A percentile compares a stretch with the other conserved stretches of the same genome.
Conservation (phyloP, 2,888 invertebrate genomes). For the Eupeodes latifasciatus region DNA sequence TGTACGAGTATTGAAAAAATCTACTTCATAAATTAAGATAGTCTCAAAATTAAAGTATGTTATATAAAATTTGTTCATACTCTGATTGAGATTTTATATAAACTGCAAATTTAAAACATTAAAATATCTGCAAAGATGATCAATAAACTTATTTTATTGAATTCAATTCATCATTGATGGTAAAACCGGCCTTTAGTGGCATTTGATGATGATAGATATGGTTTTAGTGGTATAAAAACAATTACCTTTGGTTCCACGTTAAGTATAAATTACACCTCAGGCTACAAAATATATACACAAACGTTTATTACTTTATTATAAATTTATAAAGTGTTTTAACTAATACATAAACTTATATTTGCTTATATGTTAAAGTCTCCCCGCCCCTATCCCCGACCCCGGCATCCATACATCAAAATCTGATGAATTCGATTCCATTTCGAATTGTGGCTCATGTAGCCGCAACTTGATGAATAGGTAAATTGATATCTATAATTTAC, state of each 20-base stretch:
- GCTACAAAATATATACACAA: not conserved
- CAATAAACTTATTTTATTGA: no score
- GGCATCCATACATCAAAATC: not conserved
- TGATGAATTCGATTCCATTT: conserved; percentile 50
- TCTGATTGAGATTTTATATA: no score
- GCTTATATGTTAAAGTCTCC: not conserved
- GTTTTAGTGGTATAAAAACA: conserved; percentile 20
- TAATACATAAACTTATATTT: conserved; percentile 36
- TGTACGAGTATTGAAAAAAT: no score
- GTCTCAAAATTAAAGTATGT: no score
- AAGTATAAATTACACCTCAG: conserved; percentile 12
- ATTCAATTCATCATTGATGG: no score
- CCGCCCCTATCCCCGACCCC: not conserved
- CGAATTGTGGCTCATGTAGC: conserved; percentile 29
- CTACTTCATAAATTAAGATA: no score
- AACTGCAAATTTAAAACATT: no score
- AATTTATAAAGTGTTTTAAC: conserved; percentile 60
- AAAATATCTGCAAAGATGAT: no score
- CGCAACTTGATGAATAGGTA: conserved; percentile 56
- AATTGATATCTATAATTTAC: conserved; percentile 70
- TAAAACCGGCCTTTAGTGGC: not conserved
- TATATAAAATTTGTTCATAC: no score
- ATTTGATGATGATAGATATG: not conserved
- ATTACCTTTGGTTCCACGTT: conserved; percentile 3
- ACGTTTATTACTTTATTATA: conserved; percentile 37